phyloP scores from a whole-genome alignment of 2,888 invertebrate genomes.

The Stramonita haemastoma region DNA sequence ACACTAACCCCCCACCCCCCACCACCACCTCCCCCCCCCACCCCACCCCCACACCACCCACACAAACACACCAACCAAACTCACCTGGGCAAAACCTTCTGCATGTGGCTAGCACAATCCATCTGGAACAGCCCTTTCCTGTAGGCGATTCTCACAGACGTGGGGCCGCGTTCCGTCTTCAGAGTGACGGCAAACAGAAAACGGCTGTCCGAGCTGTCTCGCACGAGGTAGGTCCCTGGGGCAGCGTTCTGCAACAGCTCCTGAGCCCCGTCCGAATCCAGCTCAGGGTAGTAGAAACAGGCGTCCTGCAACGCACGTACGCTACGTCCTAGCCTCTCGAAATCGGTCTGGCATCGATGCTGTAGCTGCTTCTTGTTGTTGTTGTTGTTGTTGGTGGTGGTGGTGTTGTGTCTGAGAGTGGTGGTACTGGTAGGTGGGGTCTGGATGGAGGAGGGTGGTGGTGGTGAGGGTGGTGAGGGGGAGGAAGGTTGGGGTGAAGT shows the following conservation, averaged over 20 bases:
- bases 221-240: slow-evolving; percentile 87
- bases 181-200: slow-evolving; percentile 89
- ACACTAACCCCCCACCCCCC: not conserved
- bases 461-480: not conserved
- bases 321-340: slow-evolving; percentile 44
- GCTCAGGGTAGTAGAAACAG: slow-evolving; percentile 83
- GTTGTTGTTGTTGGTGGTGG: not conserved
- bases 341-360: slow-evolving; percentile 39
- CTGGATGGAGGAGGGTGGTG: not conserved
- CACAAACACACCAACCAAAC: not conserved
- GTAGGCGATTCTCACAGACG: slow-evolving; percentile 88
- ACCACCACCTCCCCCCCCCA: not conserved
- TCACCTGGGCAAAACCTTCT: slow-evolving; percentile 82
- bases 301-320: slow-evolving; percentile 34
- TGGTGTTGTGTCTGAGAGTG: not conserved
- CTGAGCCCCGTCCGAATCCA: slow-evolving; percentile 85
- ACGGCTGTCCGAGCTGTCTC: slow-evolving; percentile 88
- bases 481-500: not conserved
- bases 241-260: slow-evolving; percentile 82
- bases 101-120: slow-evolving; percentile 85
- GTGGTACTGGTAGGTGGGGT: not conserved
- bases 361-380: not conserved
- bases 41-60: not conserved
- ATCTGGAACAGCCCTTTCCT: slow-evolving; percentile 85
- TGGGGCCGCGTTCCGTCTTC: slow-evolving; percentile 88